phyloP scores from a whole-genome alignment of 2,888 invertebrate species.

The Agapostemon virescens region DNA sequence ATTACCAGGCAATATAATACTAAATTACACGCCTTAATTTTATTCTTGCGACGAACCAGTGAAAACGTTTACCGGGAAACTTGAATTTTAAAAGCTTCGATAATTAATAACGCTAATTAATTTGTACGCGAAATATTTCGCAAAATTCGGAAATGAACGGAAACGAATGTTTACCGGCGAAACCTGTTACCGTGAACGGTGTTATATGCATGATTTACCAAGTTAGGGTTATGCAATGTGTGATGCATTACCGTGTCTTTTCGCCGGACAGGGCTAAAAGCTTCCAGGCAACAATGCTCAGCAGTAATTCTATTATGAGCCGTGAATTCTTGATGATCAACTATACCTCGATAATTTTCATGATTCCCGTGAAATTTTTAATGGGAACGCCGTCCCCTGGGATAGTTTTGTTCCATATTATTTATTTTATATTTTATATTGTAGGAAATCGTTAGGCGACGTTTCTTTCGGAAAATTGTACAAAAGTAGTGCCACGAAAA shows the following conservation, averaged over 20 bases:
- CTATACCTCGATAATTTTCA: not conserved
- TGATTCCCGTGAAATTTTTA: not conserved
- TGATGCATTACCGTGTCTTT: not conserved
- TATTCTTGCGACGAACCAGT: too few relatives aligned
- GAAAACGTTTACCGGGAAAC: too few relatives aligned
- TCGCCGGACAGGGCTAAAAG: not conserved
- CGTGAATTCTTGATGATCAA: not conserved
- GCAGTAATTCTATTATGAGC: not conserved
- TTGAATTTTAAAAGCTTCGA: too few relatives aligned
- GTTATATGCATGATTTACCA: not conserved
- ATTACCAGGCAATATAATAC: too few relatives aligned
- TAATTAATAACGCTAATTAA: not conserved
- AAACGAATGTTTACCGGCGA: not conserved
- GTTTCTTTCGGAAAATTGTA: not conserved
- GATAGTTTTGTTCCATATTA: too few relatives aligned
- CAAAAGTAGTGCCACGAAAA: not conserved
- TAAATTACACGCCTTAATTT: too few relatives aligned
- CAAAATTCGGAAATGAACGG: not conserved
- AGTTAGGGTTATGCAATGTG: not conserved
- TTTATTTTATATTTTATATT: too few relatives aligned
- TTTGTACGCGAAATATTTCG: not conserved
- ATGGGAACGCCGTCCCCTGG: too few relatives aligned
- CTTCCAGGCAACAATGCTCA: not conserved
- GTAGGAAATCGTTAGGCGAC: too few relatives aligned
- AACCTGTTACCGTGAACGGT: not conserved